These are phyloP conservation scores for Drosophila subsilvestris DNA, from an alignment of 2,888 invertebrate species.

Conservation along the genomic window DNA sequence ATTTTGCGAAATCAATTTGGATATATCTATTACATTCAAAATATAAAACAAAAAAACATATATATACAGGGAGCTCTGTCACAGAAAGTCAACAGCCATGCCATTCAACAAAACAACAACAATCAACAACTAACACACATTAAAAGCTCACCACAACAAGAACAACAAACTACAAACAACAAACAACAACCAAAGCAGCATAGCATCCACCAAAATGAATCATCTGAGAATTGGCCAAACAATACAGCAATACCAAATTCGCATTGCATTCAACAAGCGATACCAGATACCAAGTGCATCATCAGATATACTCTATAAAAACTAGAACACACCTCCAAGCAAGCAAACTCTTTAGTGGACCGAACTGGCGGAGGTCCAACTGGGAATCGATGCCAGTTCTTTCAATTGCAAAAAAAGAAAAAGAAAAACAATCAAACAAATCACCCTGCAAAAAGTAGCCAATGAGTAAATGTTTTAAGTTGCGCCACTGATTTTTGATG, in stretches of 20 bases:
- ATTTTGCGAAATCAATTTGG: constrained; percentile 44
- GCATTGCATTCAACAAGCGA: constrained; percentile 16
- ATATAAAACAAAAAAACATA: constrained; percentile 19
- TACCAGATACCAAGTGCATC: constrained; percentile 32
- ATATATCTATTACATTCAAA: constrained; percentile 22
- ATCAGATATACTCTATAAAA: constrained; percentile 27
- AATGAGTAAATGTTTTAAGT: constrained; percentile 21
- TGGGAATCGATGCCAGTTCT: background rate
- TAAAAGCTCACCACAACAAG: constrained; percentile 19
- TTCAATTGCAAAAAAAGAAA: background rate
- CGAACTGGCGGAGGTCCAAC: background rate
- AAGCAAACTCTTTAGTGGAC: constrained; percentile 19
- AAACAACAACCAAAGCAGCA: constrained; percentile 12
- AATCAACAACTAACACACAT: constrained; percentile 40
- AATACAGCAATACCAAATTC: constrained; percentile 29
- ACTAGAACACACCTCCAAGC: constrained; percentile 27
- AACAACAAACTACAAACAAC: constrained; percentile 28
- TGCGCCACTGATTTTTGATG: constrained; percentile 32
- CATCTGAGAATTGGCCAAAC: constrained; percentile 58
- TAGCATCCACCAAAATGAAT: background rate
- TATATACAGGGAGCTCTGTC: constrained; percentile 77
- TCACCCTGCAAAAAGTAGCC: constrained; percentile 1
- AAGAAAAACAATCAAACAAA: background rate
- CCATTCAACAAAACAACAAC: constrained; percentile 31
- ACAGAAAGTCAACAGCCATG: constrained; percentile 63